These are phyloP conservation scores for Apoderus coryli DNA, from an alignment of 2,888 invertebrate species.

Conservation along the genomic window DNA sequence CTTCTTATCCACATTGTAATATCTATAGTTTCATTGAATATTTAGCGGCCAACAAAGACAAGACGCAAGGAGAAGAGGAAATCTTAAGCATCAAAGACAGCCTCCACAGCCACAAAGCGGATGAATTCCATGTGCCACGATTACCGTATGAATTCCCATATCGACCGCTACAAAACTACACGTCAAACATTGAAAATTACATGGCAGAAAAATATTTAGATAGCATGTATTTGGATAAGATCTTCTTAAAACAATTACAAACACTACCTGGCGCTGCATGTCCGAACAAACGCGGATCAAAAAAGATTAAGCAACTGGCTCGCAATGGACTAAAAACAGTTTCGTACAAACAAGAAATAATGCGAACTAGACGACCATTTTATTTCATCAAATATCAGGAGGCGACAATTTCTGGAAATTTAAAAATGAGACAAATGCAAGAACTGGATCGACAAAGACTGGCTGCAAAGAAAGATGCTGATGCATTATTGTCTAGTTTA, in stretches of 20 bases:
- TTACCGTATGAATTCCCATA: constrained; percentile 22
- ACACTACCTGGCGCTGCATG: constrained; percentile 25
- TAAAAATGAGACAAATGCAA: constrained; percentile 23
- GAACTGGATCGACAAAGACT: constrained; percentile 25
- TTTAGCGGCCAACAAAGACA: no score
- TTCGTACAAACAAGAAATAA: constrained; percentile 29
- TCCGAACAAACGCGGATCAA: constrained; percentile 30
- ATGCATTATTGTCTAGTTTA: constrained; percentile 27
- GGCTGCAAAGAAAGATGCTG: constrained; percentile 29
- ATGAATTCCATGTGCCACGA: constrained; percentile 23
- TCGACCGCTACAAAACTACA: constrained; percentile 29
- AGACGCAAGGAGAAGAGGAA: no score
- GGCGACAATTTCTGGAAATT: constrained; percentile 24
- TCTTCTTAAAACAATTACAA: constrained; percentile 29
- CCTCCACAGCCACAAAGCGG: constrained; percentile 24
- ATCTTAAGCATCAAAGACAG: constrained; percentile 24
- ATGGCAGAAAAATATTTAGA: constrained; percentile 34
- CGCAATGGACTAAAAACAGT: constrained; percentile 27
- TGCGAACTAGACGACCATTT: constrained; percentile 33
- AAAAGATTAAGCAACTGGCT: constrained; percentile 24
- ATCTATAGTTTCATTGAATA: no score
- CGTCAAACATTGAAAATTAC: constrained; percentile 30
- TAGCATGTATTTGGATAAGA: constrained; percentile 31
- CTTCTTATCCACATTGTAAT: no score
- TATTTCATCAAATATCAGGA: constrained; percentile 33